Base-by-base conservation (phyloP, 1,140 invertebrate species). In the Lordiphosa collinella region DNA sequence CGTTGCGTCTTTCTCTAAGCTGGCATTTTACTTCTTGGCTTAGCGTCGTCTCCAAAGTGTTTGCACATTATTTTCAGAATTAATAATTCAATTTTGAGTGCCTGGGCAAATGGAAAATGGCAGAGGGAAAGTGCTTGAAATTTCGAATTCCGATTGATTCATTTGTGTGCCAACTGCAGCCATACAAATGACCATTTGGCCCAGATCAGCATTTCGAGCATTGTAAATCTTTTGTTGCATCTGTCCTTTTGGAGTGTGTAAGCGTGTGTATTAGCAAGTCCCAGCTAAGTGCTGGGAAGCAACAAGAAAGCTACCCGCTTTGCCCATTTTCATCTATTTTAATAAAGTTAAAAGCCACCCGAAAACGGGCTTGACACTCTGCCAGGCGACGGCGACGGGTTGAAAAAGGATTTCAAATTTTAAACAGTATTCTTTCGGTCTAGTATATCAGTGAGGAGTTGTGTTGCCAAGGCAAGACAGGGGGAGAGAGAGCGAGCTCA, bases 291-390 rank as follows among this genome's bases (percentile, higher is more conserved):
- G 64, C 62, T 67, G 25, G 25, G 22, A 44, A 44, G 41, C 22
- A 29, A 9, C 41, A 13, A 10, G 25, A 31, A 11, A 13, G 18
- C 18, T 37, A 12, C 38, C 55, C 22, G 43, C 43, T 37, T 25
- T 10, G 18, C 14, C 36, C 62, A 49, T 37, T 49, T 74, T 80
- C 32, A 69, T 64, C 59, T 69, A 69, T 70, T 79, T 75, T 70
- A 80, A 80, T 74, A 80, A 65, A 74, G 64, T 79, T 80, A 64
- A 79, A 80, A 79, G 70, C 74, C 65, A 69, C 58, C 69, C 55
- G 16, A 61, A 79, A 13, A 32, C 44, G 40, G 18, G 60, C 60
- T 75, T 71, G 72, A 59, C 66, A 65, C 54, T 56, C 47, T 65
- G 72, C 53, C 72, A 74, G 60, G 31, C 50, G 10, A 38, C 10